A percentile compares a stretch with the other conserved stretches of the same genome.
phyloP scores from a whole-genome alignment of 2,797 vertebrate species.

The Urophycis tenuis region DNA sequence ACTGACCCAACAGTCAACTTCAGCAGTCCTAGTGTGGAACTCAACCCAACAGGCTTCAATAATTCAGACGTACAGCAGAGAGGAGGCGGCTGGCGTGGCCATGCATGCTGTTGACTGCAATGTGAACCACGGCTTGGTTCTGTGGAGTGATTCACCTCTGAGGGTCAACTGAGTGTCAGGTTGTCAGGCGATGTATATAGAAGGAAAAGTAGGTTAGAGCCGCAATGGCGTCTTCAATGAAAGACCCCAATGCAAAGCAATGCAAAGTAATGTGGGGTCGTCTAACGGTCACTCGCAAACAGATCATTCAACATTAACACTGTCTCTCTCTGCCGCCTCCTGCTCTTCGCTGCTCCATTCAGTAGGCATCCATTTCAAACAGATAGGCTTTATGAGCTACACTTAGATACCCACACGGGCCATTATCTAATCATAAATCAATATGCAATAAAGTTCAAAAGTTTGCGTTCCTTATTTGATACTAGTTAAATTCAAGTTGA shows the following conservation, averaged over 20 bases:
- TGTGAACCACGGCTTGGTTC: slow-evolving; percentile 18
- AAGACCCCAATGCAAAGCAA: background rate
- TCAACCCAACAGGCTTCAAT: slow-evolving; percentile 61
- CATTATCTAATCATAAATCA: background rate
- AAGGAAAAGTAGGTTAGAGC: background rate
- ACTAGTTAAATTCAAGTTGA: background rate
- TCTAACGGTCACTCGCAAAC: background rate
- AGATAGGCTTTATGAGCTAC: background rate
- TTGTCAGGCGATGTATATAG: background rate
- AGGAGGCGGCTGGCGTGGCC: slow-evolving; percentile 31
- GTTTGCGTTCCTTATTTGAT: background rate
- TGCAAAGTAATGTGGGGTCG: background rate
- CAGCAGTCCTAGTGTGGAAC: slow-evolving; percentile 47
- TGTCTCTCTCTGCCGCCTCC: background rate
- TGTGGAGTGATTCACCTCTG: background rate
- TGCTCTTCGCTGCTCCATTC: background rate
- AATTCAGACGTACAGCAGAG: slow-evolving; percentile 60
- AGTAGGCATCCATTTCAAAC: background rate
- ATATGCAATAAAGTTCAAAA: background rate
- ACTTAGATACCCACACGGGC: background rate
- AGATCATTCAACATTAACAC: background rate
- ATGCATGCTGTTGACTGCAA: slow-evolving; percentile 42
- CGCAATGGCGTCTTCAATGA: background rate
- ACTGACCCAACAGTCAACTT: slow-evolving; percentile 33
- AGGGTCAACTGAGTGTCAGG: background rate